These are phyloP conservation scores for Chaetorhynchus papuensis DNA, from an alignment of 2,113 vertebrate species.

Conservation along the genomic window DNA sequence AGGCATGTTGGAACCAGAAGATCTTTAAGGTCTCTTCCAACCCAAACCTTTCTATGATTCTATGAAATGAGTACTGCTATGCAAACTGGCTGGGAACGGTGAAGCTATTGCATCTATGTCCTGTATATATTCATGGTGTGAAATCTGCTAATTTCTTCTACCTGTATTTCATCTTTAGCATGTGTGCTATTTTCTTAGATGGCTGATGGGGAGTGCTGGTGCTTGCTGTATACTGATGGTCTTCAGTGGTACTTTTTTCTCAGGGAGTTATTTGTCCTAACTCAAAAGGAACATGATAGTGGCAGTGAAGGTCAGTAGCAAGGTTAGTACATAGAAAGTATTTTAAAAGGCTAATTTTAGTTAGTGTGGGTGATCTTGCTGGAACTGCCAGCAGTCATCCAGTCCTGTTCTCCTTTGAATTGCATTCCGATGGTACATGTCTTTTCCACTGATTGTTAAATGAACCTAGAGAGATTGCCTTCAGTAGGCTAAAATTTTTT, in stretches of 20 bases:
- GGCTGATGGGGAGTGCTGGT: not conserved
- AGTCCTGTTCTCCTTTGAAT: not conserved
- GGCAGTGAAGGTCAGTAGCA: conserved; percentile 19
- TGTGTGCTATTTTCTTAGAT: not conserved
- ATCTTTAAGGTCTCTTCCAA: not conserved
- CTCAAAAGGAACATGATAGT: not conserved
- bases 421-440: not conserved
- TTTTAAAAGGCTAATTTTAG: conserved; percentile 59
- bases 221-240: not conserved
- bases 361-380: conserved; percentile 22
- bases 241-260: not conserved
- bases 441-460: not conserved
- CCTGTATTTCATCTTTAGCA: not conserved
- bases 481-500: not conserved
- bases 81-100: not conserved
- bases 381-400: not conserved
- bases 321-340: not conserved
- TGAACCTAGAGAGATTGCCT: not conserved
- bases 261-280: not conserved
- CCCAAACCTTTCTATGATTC: not conserved
- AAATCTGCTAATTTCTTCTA: not conserved
- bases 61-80: not conserved
- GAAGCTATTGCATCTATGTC: not conserved
- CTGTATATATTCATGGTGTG: not conserved
- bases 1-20: not conserved